Conservation (phyloP, 2,113 vertebrate species). For the Chrysochloris asiatica region DNA sequence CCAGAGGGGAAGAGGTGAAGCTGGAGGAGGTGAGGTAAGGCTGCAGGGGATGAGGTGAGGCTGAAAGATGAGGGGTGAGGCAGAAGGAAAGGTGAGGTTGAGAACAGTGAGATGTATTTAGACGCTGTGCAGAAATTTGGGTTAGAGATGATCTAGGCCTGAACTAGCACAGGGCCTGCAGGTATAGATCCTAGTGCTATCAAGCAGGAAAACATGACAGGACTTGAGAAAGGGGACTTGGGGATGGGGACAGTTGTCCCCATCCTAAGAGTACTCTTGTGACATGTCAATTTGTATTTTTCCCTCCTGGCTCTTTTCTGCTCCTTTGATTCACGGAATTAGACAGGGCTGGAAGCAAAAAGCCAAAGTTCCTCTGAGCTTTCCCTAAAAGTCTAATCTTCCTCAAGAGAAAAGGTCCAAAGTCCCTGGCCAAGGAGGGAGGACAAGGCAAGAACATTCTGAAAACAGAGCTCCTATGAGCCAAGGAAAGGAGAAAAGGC, state of each 20-base stretch:
- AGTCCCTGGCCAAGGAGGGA: background rate
- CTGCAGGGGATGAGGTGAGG: background rate
- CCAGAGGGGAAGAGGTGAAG: background rate
- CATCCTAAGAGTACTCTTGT: rapidly evolving
- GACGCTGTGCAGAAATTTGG: background rate
- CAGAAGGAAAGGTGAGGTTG: background rate
- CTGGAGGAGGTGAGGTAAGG: background rate
- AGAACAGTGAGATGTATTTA: background rate
- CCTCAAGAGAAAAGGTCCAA: background rate
- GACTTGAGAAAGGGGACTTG: background rate
- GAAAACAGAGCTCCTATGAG: background rate
- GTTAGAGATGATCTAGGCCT: background rate
- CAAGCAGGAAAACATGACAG: background rate
- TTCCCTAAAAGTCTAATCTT: background rate
- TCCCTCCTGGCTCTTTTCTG: background rate
- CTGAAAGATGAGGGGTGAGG: background rate
- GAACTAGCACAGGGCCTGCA: background rate
- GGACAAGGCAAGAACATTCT: background rate
- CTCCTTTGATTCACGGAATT: background rate
- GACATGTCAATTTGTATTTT: background rate
- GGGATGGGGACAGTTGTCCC: background rate
- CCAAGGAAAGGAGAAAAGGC: background rate
- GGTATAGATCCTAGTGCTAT: background rate
- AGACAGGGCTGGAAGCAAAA: background rate
- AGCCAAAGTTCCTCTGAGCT: background rate